phyloP scores from a whole-genome alignment of 2,113 vertebrate species.

The Hyaena hyaena region DNA sequence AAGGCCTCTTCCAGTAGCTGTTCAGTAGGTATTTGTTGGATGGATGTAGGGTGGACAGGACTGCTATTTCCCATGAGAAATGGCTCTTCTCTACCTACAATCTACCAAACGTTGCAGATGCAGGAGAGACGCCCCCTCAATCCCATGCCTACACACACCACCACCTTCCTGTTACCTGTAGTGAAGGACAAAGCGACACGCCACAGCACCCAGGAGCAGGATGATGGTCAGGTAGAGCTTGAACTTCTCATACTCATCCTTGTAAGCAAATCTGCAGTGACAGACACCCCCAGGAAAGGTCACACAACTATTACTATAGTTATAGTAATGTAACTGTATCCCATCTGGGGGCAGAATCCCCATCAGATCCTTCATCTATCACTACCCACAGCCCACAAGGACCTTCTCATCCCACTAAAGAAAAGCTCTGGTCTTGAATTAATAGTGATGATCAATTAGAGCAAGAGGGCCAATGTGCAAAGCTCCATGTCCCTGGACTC shows the following conservation, averaged over 20 bases:
- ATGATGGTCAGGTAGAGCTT: conserved; percentile 99
- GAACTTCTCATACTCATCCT: conserved; percentile 99
- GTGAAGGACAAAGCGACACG: conserved; percentile 95
- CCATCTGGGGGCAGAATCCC: background rate
- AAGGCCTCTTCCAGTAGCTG: background rate
- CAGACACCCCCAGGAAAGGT: background rate
- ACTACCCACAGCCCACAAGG: background rate
- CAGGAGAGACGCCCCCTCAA: background rate
- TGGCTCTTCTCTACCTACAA: background rate
- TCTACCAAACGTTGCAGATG: background rate
- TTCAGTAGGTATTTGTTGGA: background rate
- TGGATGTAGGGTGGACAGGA: background rate
- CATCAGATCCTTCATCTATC: background rate
- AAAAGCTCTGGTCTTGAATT: background rate
- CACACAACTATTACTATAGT: accelerated
- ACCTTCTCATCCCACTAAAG: background rate
- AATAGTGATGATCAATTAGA: background rate
- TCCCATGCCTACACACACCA: accelerated
- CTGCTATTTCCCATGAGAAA: background rate
- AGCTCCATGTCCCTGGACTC: background rate
- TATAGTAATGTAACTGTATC: background rate
- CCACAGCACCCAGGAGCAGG: conserved; percentile 94
- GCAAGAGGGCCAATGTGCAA: background rate
- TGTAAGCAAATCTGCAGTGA: conserved; percentile 94
- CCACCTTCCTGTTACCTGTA: conserved; percentile 88